Evolutionary conservation across 2,888 invertebrate species (phyloP).

Genomic region (Xestobium rufovillosum): DNA sequence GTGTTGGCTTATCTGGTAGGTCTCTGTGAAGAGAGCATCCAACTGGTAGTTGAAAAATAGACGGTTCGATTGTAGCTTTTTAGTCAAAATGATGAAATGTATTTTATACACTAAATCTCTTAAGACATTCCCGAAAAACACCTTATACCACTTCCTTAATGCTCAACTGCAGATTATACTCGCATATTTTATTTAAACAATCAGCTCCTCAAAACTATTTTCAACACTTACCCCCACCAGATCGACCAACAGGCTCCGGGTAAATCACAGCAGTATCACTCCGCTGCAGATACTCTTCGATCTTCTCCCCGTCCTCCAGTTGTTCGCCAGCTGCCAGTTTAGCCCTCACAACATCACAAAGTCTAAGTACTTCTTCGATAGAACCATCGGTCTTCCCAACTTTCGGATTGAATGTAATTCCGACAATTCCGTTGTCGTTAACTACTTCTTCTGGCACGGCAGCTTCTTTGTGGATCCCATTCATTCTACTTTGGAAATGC

Average conservation of each 20-base stretch:
- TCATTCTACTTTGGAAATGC: slow-evolving; percentile 24
- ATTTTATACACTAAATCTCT: no score
- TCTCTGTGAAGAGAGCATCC: no score
- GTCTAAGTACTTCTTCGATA: slow-evolving; percentile 26
- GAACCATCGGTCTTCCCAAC: slow-evolving; percentile 30
- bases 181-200: no score
- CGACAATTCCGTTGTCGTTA: slow-evolving; percentile 27
- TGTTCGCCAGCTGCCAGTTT: slow-evolving; percentile 33
- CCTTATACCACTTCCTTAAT: no score
- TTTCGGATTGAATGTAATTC: slow-evolving; percentile 28
- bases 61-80: no score
- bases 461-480: slow-evolving; percentile 29
- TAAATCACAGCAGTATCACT: slow-evolving; percentile 49
- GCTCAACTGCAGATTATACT: no score
- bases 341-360: slow-evolving; percentile 23
- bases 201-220: no score
- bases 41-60: no score
- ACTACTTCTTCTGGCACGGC: slow-evolving; percentile 31
- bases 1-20: no score
- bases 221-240: slow-evolving; percentile 20
- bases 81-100: no score
- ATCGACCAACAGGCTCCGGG: slow-evolving; percentile 41
- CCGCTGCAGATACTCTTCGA: slow-evolving; percentile 44
- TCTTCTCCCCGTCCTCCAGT: slow-evolving; percentile 39
- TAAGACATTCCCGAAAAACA: no score